Conservation (phyloP, 2,888 invertebrate species). For the Ditula angustiorana region DNA sequence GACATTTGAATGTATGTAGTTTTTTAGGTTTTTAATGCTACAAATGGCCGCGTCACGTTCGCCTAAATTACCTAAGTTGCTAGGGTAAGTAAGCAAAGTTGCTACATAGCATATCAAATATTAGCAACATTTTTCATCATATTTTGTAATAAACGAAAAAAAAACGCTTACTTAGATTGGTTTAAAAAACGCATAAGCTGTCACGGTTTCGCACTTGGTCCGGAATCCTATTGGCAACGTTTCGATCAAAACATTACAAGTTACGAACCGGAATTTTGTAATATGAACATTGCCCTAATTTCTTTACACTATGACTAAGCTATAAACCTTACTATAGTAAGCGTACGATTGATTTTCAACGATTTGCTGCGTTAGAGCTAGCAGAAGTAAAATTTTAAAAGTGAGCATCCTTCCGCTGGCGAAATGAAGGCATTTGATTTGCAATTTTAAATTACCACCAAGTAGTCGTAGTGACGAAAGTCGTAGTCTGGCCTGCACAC, state of each 20-base stretch:
- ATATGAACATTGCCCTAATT: not conserved
- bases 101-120: not conserved
- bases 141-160: not conserved
- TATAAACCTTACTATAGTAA: not conserved
- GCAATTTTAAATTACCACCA: not conserved
- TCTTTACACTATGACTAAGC: not conserved
- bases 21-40: no score
- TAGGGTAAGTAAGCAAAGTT: not conserved
- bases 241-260: slow-evolving; percentile 9
- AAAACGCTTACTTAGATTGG: not conserved
- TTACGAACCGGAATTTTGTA: not conserved
- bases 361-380: not conserved
- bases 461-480: no score
- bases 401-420: not conserved
- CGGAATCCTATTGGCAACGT: slow-evolving; percentile 24
- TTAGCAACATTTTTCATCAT: not conserved
- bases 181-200: not conserved
- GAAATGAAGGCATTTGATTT: not conserved
- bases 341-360: not conserved
- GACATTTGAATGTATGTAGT: no score
- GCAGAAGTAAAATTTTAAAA: not conserved
- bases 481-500: not conserved
- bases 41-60: no score
- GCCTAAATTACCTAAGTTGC: no score
- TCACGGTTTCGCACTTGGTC: slow-evolving; percentile 9